A percentile compares a stretch with the other conserved stretches of the same genome.
Conservation (phyloP, 2,888 invertebrate species). For the Cerceris rybyensis region DNA sequence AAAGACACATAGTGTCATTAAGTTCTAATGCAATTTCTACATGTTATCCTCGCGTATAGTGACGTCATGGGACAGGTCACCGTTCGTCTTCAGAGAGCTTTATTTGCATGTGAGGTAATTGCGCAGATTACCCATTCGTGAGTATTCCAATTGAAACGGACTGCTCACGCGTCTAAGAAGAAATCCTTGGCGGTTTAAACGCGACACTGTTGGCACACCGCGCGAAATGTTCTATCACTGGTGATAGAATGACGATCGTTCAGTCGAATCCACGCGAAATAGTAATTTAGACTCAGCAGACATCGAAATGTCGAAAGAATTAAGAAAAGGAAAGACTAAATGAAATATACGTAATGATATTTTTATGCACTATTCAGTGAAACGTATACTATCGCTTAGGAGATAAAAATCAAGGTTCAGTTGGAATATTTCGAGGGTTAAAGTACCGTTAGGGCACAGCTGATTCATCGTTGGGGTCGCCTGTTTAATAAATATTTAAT, state of each 20-base stretch:
- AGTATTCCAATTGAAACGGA: conserved; percentile 54
- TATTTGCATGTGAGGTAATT: conserved; percentile 74
- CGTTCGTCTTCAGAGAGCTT: conserved; percentile 61
- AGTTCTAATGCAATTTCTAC: conserved; percentile 13
- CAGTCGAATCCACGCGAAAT: too few relatives aligned
- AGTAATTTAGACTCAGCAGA: too few relatives aligned
- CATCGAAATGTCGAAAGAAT: too few relatives aligned
- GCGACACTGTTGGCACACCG: conserved; percentile 1
- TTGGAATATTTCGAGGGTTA: too few relatives aligned
- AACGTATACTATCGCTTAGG: too few relatives aligned
- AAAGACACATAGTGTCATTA: background rate
- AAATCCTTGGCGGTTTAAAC: conserved; percentile 10
- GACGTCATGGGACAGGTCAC: conserved; percentile 70
- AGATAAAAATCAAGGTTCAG: background rate
- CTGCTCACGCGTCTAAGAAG: conserved; percentile 29
- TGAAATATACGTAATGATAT: too few relatives aligned
- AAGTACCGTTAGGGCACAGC: background rate
- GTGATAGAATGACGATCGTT: too few relatives aligned
- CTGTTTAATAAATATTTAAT: background rate
- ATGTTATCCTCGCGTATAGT: conserved; percentile 37
- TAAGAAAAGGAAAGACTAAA: too few relatives aligned
- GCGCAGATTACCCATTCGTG: conserved; percentile 65
- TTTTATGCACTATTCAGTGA: too few relatives aligned
- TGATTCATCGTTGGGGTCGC: background rate
- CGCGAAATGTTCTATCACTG: background rate